Conservation (phyloP, 2,888 invertebrate genomes). For the Omphaloscelis lunosa region DNA sequence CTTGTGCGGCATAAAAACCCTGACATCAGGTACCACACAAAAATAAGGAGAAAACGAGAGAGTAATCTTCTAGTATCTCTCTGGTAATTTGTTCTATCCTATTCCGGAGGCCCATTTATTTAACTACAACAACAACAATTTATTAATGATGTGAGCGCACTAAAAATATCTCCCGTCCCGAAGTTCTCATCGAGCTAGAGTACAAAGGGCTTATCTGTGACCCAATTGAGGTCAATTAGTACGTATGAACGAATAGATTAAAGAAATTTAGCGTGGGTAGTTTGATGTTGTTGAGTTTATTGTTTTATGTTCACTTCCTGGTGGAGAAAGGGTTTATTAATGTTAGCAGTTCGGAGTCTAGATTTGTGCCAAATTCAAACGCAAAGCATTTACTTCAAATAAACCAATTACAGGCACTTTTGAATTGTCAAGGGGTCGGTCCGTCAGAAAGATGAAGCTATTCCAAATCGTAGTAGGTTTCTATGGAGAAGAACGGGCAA, state of each 20-base stretch:
- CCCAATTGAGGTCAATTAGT: slow-evolving; percentile 71
- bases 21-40: too few species aligned
- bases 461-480: too few species aligned
- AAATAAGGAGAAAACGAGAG: too few species aligned
- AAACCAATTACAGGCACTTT: too few species aligned
- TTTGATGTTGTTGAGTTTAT: slow-evolving; percentile 16
- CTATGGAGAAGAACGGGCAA: too few species aligned
- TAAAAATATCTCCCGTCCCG: slow-evolving; percentile 32
- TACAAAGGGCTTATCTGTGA: slow-evolving; percentile 66
- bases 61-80: background rate
- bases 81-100: background rate
- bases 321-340: too few species aligned
- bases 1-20: too few species aligned
- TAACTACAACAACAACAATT: background rate
- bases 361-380: too few species aligned
- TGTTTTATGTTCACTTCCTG: slow-evolving; percentile 18
- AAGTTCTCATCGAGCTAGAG: slow-evolving; percentile 37
- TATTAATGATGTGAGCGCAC: slow-evolving; percentile 16
- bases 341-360: too few species aligned
- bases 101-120: slow-evolving; percentile 1
- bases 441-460: too few species aligned
- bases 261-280: slow-evolving; percentile 60
- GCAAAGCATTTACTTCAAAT: too few species aligned
- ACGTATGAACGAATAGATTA: slow-evolving; percentile 66
- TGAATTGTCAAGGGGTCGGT: too few species aligned